These are phyloP conservation scores for Latheticus oryzae DNA, from an alignment of 2,888 invertebrate species.

Conservation along the genomic window DNA sequence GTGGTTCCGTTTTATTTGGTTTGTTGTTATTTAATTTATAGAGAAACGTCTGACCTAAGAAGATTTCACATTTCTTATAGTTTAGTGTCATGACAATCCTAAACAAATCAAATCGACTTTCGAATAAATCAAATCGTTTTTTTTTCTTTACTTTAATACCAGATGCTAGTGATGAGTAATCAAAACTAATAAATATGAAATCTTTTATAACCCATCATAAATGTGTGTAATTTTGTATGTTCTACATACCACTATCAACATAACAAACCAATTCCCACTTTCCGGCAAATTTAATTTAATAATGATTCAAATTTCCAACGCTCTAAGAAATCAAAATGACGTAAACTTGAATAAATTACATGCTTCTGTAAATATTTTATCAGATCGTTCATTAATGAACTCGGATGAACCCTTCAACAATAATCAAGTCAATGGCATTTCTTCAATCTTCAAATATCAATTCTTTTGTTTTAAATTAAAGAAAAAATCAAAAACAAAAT, in stretches of 20 bases:
- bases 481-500: too few relatives aligned
- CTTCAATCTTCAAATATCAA: slow-evolving; percentile 5
- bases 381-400: slow-evolving; percentile 33
- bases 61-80: slow-evolving; percentile 5
- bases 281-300: too few relatives aligned
- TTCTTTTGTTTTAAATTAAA: slow-evolving; percentile 9
- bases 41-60: slow-evolving; percentile 19
- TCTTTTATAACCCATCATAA: too few relatives aligned
- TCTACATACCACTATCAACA: too few relatives aligned
- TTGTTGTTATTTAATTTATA: slow-evolving; percentile 20
- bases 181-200: too few relatives aligned
- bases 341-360: slow-evolving; percentile 37
- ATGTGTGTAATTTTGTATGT: too few relatives aligned
- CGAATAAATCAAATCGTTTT: too few relatives aligned
- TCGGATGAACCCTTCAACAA: slow-evolving; percentile 33
- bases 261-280: too few relatives aligned
- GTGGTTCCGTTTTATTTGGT: slow-evolving; percentile 17
- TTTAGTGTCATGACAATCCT: slow-evolving; percentile 9
- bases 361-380: slow-evolving; percentile 37
- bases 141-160: too few relatives aligned
- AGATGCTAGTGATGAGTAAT: too few relatives aligned
- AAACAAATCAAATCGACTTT: slow-evolving; percentile 25
- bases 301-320: too few relatives aligned
- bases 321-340: slow-evolving; percentile 29
- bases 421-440: slow-evolving; percentile 17